phyloP scores from a whole-genome alignment of 2,113 vertebrate species.

The Neolamprologus modestus region DNA sequence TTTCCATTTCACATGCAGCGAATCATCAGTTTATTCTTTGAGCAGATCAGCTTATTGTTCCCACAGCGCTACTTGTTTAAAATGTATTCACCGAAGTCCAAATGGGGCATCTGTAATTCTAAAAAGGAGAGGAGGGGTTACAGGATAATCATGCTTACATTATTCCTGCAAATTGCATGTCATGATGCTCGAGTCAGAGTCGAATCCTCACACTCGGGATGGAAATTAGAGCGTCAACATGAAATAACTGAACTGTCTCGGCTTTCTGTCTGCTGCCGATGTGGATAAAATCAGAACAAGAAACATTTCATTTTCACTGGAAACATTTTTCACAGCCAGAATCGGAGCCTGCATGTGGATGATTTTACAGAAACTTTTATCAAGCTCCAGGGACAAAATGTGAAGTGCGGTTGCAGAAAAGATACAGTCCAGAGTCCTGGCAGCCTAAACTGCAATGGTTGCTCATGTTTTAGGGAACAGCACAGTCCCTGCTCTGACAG shows the following conservation, averaged over 20 bases:
- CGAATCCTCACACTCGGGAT: not conserved
- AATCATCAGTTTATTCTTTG: not conserved
- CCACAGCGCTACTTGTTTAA: not conserved
- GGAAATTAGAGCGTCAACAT: not conserved
- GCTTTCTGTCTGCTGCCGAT: not conserved
- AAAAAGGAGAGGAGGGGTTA: not conserved
- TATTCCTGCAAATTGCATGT: constrained; percentile 3
- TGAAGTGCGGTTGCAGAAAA: not conserved
- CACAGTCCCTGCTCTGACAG: not conserved
- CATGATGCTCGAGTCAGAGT: not conserved
- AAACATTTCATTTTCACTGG: not conserved
- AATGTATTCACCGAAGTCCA: not conserved
- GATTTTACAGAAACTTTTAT: not conserved
- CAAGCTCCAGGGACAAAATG: not conserved
- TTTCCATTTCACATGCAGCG: not conserved
- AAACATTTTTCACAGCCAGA: not conserved
- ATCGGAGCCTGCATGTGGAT: not conserved
- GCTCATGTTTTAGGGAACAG: not conserved
- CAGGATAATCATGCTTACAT: not conserved
- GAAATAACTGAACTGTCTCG: not conserved
- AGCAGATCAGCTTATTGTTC: not conserved
- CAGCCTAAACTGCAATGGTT: not conserved
- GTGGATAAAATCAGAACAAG: not conserved
- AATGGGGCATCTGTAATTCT: not conserved
- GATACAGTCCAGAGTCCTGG: not conserved